Percentiles rank a stretch among this genome's conserved stretches.
These are phyloP conservation scores for Eubucco bourcierii DNA, from an alignment of 2,113 vertebrate genomes.

Conservation along the genomic window DNA sequence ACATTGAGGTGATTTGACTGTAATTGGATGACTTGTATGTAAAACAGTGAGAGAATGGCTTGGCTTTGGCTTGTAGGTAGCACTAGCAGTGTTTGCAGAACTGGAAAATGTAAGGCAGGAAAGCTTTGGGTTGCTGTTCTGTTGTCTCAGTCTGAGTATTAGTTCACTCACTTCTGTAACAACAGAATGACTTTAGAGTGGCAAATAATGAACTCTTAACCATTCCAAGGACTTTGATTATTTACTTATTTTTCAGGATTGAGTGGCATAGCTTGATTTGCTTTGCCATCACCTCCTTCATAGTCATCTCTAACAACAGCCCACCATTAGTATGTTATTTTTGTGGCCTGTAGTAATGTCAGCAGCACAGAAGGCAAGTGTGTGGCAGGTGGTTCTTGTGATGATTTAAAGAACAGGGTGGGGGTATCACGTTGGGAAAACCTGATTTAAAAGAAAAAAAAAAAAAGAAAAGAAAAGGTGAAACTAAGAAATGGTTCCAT, in stretches of 20 bases:
- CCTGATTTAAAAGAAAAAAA: no score
- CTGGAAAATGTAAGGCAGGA: background rate
- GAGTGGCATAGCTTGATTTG: background rate
- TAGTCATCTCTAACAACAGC: background rate
- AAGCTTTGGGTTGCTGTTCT: background rate
- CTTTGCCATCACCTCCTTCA: fast-evolving
- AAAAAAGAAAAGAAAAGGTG: no score
- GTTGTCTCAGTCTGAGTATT: background rate
- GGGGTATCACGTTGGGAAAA: background rate
- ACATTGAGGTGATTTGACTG: background rate
- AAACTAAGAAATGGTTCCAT: background rate
- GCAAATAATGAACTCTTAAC: background rate
- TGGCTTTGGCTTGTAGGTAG: background rate
- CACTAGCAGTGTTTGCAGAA: background rate
- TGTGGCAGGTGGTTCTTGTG: background rate
- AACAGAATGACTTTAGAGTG: background rate
- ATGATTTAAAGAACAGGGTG: background rate
- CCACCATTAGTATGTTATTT: no score
- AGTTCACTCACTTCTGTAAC: background rate
- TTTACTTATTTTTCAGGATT: background rate
- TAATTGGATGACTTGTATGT: background rate
- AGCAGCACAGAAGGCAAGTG: background rate
- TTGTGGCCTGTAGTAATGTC: background rate
- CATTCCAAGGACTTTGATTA: background rate
- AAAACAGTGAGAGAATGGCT: fast-evolving